phyloP scores from a whole-genome alignment of 2,888 invertebrate genomes.

The Nineta flava region DNA sequence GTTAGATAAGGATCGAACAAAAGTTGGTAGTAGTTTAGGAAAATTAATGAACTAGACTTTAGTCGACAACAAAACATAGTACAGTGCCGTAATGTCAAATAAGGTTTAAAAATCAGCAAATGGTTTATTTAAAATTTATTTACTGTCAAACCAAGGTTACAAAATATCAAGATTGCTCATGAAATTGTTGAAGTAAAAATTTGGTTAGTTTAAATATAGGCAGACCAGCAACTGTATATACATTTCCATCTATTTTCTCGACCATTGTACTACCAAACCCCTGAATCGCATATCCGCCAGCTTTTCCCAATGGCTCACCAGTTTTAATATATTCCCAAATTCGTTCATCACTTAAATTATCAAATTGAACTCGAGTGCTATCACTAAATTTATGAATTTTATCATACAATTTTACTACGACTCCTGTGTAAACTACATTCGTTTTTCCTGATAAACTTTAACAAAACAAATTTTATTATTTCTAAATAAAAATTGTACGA shows the following conservation, averaged over 20 bases:
- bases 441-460: slow-evolving; percentile 61
- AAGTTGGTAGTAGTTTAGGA: no score
- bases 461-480: neutral
- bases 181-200: slow-evolving; percentile 22
- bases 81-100: no score
- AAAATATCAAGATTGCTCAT: no score
- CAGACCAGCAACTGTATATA: slow-evolving; percentile 77
- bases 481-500: neutral
- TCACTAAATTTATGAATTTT: slow-evolving; percentile 59
- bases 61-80: no score
- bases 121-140: no score
- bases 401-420: slow-evolving; percentile 51
- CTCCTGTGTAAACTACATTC: slow-evolving; percentile 80
- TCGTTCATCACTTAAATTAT: slow-evolving; percentile 51
- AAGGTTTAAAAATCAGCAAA: no score
- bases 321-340: slow-evolving; percentile 73
- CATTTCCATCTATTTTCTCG: slow-evolving; percentile 67
- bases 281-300: slow-evolving; percentile 83
- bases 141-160: no score
- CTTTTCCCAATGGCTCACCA: slow-evolving; percentile 84
- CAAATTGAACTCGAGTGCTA: slow-evolving; percentile 68
- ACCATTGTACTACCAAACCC: slow-evolving; percentile 72
- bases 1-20: no score
- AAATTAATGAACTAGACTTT: no score
- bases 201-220: slow-evolving; percentile 49